These are phyloP conservation scores for Euwallacea similis DNA, from an alignment of 1,140 invertebrate species.

Conservation along the genomic window DNA sequence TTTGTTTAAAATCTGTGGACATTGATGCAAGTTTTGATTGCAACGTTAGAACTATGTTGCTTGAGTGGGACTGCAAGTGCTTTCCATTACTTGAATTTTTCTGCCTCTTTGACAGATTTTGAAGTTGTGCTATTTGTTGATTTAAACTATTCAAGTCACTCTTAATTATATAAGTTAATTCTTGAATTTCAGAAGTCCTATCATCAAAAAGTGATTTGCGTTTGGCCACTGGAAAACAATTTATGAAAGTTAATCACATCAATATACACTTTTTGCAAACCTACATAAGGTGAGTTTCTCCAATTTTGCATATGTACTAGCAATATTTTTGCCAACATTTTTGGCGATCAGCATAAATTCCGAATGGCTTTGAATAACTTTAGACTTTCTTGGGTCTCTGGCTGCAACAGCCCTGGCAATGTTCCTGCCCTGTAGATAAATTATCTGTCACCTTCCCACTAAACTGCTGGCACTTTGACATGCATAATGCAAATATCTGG, in stretches of 20 bases:
- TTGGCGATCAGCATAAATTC: conserved; percentile 96
- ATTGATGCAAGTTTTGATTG: conserved; percentile 96
- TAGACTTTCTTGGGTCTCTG: conserved; percentile 71
- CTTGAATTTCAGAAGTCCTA: conserved; percentile 92
- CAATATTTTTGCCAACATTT: conserved; percentile 92
- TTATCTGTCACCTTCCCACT: neutral
- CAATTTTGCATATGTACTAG: conserved; percentile 93
- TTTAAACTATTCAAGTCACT: conserved; percentile 93
- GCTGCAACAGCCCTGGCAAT: conserved; percentile 66
- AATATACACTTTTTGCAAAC: conserved; percentile 44
- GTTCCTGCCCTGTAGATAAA: conserved; percentile 61
- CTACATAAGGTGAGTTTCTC: conserved; percentile 94
- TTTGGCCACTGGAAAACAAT: conserved; percentile 83
- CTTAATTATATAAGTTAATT: conserved; percentile 97
- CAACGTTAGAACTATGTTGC: conserved; percentile 89
- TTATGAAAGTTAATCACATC: conserved; percentile 11
- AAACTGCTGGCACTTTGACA: neutral
- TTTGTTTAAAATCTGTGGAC: conserved; percentile 95
- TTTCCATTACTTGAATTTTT: conserved; percentile 65
- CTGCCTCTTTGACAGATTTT: conserved; percentile 75
- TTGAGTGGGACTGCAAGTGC: conserved; percentile 93
- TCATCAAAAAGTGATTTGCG: conserved; percentile 97
- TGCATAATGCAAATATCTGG: neutral
- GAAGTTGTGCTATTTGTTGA: conserved; percentile 89
- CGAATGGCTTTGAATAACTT: conserved; percentile 80